These are phyloP conservation scores for Muscicapa adusta DNA, from an alignment of 2,113 vertebrate genomes.

Conservation along the genomic window DNA sequence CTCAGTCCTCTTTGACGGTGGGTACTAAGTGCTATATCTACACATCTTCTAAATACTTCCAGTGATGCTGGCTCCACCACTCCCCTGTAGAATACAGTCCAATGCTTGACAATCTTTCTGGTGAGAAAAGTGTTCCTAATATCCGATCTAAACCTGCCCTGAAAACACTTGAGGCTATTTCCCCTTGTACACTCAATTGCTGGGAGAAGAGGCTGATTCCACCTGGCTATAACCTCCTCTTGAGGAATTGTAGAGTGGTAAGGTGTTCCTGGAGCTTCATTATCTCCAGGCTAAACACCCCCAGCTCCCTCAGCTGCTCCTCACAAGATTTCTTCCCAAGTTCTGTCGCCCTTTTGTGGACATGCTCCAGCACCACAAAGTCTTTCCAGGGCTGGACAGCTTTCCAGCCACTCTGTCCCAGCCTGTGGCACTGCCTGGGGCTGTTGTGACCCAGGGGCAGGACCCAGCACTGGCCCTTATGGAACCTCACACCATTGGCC, in stretches of 20 bases:
- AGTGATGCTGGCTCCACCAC: background rate
- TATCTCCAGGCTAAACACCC: background rate
- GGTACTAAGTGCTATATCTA: background rate
- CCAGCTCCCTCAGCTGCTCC: background rate
- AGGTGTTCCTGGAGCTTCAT: background rate
- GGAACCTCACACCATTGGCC: background rate
- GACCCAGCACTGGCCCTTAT: accelerated
- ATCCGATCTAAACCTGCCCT: background rate
- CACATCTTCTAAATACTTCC: background rate
- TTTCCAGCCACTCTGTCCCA: background rate
- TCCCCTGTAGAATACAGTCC: background rate
- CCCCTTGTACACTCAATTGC: background rate
- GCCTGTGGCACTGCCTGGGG: too few species aligned
- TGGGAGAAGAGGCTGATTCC: accelerated
- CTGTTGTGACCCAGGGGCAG: background rate
- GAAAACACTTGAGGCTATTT: background rate
- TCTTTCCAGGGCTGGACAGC: background rate
- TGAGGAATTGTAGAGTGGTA: background rate
- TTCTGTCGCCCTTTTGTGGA: background rate
- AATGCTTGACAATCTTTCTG: background rate
- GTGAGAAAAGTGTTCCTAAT: background rate
- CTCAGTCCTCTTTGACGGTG: background rate
- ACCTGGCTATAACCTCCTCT: background rate
- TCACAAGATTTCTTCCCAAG: background rate
- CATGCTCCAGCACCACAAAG: background rate